phyloP scores from a whole-genome alignment of 2,797 vertebrate species.

The Ceyx erithaca region DNA sequence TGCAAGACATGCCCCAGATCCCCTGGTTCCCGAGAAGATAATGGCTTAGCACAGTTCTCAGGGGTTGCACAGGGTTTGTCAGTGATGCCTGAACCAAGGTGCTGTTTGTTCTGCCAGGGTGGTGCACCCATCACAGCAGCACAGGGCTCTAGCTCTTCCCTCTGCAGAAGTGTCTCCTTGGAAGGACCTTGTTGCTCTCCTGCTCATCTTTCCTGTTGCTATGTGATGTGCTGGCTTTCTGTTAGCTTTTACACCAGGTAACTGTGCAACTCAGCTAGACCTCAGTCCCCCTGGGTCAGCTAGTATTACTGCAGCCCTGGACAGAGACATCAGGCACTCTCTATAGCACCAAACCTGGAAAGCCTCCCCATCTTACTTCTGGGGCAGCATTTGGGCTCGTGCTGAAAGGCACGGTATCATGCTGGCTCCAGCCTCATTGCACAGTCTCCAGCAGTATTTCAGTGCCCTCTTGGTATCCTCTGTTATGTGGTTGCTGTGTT shows the following conservation, averaged over 20 bases:
- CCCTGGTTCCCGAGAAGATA: background rate
- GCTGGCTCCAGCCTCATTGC: background rate
- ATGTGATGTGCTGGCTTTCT: background rate
- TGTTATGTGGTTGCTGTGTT: background rate
- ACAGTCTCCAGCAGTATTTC: background rate
- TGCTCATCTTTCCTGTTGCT: background rate
- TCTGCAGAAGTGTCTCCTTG: background rate
- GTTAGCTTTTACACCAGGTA: background rate
- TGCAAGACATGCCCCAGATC: background rate
- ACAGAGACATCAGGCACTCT: background rate
- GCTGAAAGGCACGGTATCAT: rapidly evolving
- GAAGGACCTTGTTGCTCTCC: background rate
- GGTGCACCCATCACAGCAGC: background rate
- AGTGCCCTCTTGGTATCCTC: background rate
- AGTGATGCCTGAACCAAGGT: background rate
- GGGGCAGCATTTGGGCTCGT: background rate
- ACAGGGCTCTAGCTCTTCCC: background rate
- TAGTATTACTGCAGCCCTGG: background rate
- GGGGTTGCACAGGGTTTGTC: rapidly evolving
- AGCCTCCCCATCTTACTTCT: rapidly evolving
- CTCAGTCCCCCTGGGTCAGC: background rate
- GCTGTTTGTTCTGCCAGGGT: background rate
- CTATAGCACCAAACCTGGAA: background rate
- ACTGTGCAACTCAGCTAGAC: background rate
- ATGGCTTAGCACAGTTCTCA: background rate